Evolutionary conservation across 1,140 invertebrate species (phyloP).

Genomic region (Chlorops oryzae): DNA sequence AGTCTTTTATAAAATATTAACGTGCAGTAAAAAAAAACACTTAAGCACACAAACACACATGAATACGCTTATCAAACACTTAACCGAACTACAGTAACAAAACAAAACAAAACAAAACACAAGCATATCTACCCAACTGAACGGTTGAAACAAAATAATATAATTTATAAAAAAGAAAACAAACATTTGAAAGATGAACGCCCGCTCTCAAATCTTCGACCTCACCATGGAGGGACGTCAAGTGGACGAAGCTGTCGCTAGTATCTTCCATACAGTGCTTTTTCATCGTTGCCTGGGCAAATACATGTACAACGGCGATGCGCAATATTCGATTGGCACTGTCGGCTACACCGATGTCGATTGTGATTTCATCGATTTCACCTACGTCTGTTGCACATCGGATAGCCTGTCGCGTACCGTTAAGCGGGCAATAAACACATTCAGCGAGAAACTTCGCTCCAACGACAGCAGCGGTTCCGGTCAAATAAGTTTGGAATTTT

Average conservation of each 20-base stretch:
- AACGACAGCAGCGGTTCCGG: conserved; percentile 66
- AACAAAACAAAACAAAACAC: conserved; percentile 8
- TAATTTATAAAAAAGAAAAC: conserved; percentile 1
- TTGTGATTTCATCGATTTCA: conserved; percentile 96
- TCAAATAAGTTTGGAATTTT: conserved; percentile 93
- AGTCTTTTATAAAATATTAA: too few relatives aligned
- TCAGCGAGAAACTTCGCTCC: conserved; percentile 76
- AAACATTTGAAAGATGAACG: conserved; percentile 64
- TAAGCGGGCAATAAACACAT: conserved; percentile 74
- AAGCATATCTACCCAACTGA: background rate
- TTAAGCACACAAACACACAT: too few relatives aligned
- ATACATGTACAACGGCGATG: conserved; percentile 89
- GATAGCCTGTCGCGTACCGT: conserved; percentile 66
- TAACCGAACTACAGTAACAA: too few relatives aligned
- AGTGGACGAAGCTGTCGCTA: conserved; percentile 88
- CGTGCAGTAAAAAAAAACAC: too few relatives aligned
- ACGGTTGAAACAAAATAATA: conserved; percentile 1
- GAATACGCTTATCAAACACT: too few relatives aligned
- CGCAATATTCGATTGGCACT: conserved; percentile 89
- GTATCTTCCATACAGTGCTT: conserved; percentile 91
- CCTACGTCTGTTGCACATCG: conserved; percentile 91
- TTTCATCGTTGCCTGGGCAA: conserved; percentile 93
- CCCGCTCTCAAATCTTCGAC: conserved; percentile 80
- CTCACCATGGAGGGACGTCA: conserved; percentile 86
- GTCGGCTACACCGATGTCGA: conserved; percentile 92